Evolutionary conservation across 2,888 invertebrate species (phyloP), one percentile per base, ranked within the genome.

Genomic region (Agrochola macilenta): DNA sequence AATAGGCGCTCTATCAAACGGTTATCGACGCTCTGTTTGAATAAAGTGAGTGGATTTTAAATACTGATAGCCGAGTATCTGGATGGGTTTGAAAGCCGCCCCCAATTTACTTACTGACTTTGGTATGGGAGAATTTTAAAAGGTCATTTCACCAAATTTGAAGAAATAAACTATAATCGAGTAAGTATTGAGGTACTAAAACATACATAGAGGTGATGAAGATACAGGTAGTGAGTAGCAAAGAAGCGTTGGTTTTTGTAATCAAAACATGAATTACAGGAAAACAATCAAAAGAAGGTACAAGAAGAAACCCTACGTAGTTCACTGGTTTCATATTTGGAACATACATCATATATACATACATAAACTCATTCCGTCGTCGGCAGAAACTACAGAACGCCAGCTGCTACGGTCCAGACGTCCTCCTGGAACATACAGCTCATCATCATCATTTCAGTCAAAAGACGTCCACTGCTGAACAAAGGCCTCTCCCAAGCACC

Each of bases 31-130:
- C 46, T 46, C 84, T 84, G 64, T 82, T 81, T 82, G 81, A 64
- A 52, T 84, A 63, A 82, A 82, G 83, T 81, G 83, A 81, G 80
- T 81, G 83, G 78, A 78, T 81, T 81, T 81, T 70, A 82, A 81
- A 81, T 78, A 78, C 71, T 81, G 80, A 81, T 81, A 81, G 70
- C 60, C 54, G 14, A n/a, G 17, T 60, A 82, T 79, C 76, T 52
- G 82, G 63, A 69, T 78, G 14, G 20, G 17, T 52, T 35, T 66
- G 26, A 71, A 81, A 81, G 70, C 78, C 70, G 54, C 82, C 82
- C 76, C 70, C 54, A 69, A 70, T 70, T 70, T 77, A 30, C 20
- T 52, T 35, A 35, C 57, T 57, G 2, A 69, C 17, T 82, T 78
- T 64, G 11, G 0, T 1, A n/a, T 78, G 20, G 35, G 43, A 52